These are phyloP conservation scores for Thalassophryne amazonica DNA, from an alignment of 2,797 vertebrate species.

Conservation along the genomic window DNA sequence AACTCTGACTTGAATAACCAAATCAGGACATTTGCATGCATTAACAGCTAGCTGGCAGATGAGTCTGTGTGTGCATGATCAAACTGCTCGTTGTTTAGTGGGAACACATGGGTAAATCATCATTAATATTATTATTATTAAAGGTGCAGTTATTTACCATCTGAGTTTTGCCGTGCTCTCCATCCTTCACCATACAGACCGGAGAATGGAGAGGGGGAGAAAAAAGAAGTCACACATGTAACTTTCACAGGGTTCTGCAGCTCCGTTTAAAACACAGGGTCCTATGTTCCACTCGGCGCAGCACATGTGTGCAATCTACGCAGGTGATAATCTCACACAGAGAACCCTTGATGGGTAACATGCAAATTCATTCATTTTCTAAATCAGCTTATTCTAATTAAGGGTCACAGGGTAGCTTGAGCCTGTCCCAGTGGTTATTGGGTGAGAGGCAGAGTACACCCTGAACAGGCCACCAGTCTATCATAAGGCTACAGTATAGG, in stretches of 20 bases:
- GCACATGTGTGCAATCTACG: too few relatives aligned
- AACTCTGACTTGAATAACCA: conserved; percentile 36
- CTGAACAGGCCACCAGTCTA: too few relatives aligned
- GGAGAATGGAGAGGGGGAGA: conserved; percentile 61
- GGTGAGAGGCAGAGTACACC: too few relatives aligned
- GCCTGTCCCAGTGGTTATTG: too few relatives aligned
- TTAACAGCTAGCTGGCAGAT: conserved; percentile 42
- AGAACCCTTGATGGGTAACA: too few relatives aligned
- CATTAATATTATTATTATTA: conserved; percentile 50
- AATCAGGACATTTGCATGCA: conserved; percentile 53
- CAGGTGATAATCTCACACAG: too few relatives aligned
- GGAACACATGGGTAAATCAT: conserved; percentile 44
- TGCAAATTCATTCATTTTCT: too few relatives aligned
- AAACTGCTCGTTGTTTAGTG: conserved; percentile 40
- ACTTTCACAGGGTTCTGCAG: conserved; percentile 46
- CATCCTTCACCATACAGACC: conserved; percentile 81
- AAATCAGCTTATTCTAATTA: too few relatives aligned
- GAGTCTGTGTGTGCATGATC: conserved; percentile 24
- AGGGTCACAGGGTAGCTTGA: too few relatives aligned
- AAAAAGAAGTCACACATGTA: conserved; percentile 71
- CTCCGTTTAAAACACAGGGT: conserved; percentile 38
- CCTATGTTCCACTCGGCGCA: too few relatives aligned
- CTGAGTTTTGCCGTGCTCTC: conserved; percentile 83
- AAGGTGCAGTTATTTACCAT: conserved; percentile 82
- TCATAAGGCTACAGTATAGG: too few relatives aligned